Evolutionary conservation across 2,797 vertebrate genomes (phyloP).

Genomic region (Spatula versicolor): DNA sequence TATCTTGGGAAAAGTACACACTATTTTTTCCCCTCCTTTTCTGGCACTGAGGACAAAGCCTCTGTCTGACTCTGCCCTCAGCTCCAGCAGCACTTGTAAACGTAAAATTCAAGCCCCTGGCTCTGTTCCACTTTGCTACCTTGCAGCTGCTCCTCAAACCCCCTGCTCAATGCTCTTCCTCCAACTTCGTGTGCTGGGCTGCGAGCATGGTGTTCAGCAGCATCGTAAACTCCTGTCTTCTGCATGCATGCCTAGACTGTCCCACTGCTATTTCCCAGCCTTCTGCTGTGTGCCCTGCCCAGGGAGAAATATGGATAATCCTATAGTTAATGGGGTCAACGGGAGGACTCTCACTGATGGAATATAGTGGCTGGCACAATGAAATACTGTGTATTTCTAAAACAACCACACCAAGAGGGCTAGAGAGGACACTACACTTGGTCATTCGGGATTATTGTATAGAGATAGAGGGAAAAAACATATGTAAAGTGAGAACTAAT

Average conservation of each 20-base stretch:
- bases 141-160: not conserved
- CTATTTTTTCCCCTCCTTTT: not conserved
- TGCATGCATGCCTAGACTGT: accelerated
- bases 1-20: not conserved
- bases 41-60: not conserved
- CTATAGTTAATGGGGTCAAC: not conserved
- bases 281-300: not conserved
- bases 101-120: not conserved
- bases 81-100: not conserved
- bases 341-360: not conserved
- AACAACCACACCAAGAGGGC: not conserved
- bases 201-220: not conserved
- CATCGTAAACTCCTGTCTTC: not conserved
- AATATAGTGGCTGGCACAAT: not conserved
- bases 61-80: not conserved
- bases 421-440: not conserved
- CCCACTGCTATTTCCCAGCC: not conserved
- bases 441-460: not conserved
- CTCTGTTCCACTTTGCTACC: not conserved
- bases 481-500: not conserved
- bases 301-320: not conserved
- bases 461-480: accelerated
- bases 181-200: not conserved
- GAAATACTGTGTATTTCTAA: not conserved
- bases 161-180: not conserved